phyloP scores from a whole-genome alignment of 2,113 vertebrate species.

The Brachionichthys hirsutus region DNA sequence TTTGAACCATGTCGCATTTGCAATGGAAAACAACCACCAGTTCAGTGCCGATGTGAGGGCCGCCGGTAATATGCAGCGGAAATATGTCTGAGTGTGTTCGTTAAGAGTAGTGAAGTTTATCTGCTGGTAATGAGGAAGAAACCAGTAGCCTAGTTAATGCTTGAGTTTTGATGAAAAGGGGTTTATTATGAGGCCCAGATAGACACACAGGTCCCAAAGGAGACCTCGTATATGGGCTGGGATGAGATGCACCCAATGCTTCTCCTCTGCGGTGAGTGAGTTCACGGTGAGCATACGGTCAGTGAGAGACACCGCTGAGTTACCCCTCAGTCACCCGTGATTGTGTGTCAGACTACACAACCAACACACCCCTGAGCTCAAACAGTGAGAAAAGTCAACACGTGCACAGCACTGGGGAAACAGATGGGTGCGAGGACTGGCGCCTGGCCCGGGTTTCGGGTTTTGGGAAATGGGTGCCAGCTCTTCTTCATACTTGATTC shows the following conservation, averaged over 20 bases:
- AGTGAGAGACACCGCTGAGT: slow-evolving; percentile 28
- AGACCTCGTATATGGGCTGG: slow-evolving; percentile 40
- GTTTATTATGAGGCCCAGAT: slow-evolving; percentile 34
- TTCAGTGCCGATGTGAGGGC: no score
- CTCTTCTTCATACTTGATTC: slow-evolving; percentile 40
- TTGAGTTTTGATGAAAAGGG: not conserved
- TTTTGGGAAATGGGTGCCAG: slow-evolving; percentile 63
- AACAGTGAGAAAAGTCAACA: slow-evolving; percentile 45
- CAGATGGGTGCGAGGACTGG: slow-evolving; percentile 66
- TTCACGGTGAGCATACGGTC: slow-evolving; percentile 35
- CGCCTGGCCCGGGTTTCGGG: slow-evolving; percentile 53
- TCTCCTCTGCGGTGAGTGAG: slow-evolving; percentile 45
- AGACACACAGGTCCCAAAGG: slow-evolving; percentile 48
- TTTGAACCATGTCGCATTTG: no score
- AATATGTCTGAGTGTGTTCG: no score
- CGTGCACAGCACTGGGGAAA: slow-evolving; percentile 29
- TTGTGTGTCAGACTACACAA: slow-evolving; percentile 33
- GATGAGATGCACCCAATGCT: slow-evolving; percentile 52
- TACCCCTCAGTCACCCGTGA: slow-evolving; percentile 36
- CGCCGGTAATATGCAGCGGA: no score
- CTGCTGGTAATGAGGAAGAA: not conserved
- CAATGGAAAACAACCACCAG: no score
- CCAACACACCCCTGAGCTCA: slow-evolving; percentile 35
- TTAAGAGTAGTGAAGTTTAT: not conserved
- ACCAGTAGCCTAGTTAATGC: no score